A percentile compares a stretch with the other conserved stretches of the same genome.
Conservation (phyloP, 35 echinoderm and acorn worm genomes). For the Diadema setosum region DNA sequence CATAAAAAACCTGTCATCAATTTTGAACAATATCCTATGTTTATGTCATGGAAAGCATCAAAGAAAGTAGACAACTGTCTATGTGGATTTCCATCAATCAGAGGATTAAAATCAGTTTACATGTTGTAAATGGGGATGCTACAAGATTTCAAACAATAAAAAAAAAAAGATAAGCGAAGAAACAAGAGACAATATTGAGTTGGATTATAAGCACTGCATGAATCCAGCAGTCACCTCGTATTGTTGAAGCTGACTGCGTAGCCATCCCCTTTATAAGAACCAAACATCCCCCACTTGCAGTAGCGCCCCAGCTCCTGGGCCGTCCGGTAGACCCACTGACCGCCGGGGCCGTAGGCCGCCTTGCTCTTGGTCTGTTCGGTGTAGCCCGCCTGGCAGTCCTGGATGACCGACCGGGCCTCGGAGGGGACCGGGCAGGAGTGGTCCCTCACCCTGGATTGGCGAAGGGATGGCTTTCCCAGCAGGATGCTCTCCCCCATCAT, state of each 20-base stretch:
- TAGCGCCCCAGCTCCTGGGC: slow-evolving; percentile 41
- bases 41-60: too few relatives aligned
- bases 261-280: slow-evolving; percentile 75
- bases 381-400: slow-evolving; percentile 44
- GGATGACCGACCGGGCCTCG: neutral
- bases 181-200: too few relatives aligned
- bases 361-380: neutral
- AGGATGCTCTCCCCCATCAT: slow-evolving; percentile 56
- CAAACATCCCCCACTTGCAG: slow-evolving; percentile 77
- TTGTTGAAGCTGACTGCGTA: slow-evolving; percentile 72
- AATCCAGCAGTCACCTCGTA: slow-evolving; percentile 75
- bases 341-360: slow-evolving; percentile 39
- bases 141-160: too few relatives aligned
- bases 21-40: too few relatives aligned
- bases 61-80: too few relatives aligned
- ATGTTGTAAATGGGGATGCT: too few relatives aligned
- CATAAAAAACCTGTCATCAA: too few relatives aligned
- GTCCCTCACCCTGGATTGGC: slow-evolving; percentile 60
- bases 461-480: slow-evolving; percentile 53
- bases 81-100: too few relatives aligned
- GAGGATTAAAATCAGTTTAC: too few relatives aligned
- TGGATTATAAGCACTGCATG: too few relatives aligned
- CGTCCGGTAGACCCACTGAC: slow-evolving; percentile 38
- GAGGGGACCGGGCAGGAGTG: slow-evolving; percentile 37
- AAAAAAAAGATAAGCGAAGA: too few relatives aligned